Evolutionary conservation across 2,113 vertebrate genomes (phyloP), one percentile per base, ranked within the genome.

Genomic region (Apodemus speciosus): DNA sequence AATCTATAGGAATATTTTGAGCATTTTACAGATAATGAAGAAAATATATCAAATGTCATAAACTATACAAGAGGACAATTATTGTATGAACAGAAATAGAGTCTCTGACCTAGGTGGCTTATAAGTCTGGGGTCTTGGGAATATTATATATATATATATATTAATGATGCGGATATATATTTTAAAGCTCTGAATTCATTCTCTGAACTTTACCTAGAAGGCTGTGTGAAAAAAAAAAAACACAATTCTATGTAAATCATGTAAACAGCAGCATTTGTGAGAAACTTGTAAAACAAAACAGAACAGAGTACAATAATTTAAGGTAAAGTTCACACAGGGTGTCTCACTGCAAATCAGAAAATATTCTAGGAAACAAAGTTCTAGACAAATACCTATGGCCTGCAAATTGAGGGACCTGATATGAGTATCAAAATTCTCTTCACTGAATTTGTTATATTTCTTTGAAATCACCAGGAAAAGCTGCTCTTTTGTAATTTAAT

Each of bases 401-500:
- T 9, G 8, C 51, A 35, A 53, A 94, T 9, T 8, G 7, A 25
- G 93, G 66, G 16, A 27, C 27, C 40, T 69, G 66, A 71, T 53
- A 40, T 5, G 35, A 83, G 43, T 79, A 58, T 75, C 69, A 64
- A 40, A 88, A 88, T 35, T 0, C 9, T 93, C 85, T 66, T 68
- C 9, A 58, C 20, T 56, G 38, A 43, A 68, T 77, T 95, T 92
- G 58, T 90, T 32, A 15, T n/a, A 23, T 68, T 64, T 51, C 10
- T 85, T 93, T 94, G 56, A 94, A 94, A 93, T 86, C 27, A 49
- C 6, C 8, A 51, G 49, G 32, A 83, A 25, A 91, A 95, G 38
- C 4, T 72, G 3, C 9, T 69, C 21, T 58, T 58, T 43, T 73
- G 14, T 38, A 53, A 86, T 2, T 35, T 64, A 81, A 16, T 60